Base-by-base conservation (phyloP, 2,113 vertebrate species). In the Probosciger aterrimus region DNA sequence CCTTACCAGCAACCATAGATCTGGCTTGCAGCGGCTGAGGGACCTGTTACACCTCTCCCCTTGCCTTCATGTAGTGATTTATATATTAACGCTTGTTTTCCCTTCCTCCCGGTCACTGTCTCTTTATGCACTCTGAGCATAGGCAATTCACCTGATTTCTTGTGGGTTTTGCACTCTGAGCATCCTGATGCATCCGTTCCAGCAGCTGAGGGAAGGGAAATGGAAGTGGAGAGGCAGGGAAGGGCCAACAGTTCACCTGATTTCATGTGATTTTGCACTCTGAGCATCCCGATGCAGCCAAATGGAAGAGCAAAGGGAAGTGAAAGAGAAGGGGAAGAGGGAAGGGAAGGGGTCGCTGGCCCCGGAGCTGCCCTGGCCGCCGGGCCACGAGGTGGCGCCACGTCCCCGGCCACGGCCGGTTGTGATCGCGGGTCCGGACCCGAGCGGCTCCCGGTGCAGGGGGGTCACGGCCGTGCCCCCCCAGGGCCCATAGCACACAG, bases 321-420 rank as follows among this genome's bases (percentile, higher is more conserved):
- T 14, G 55, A 33, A 57, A 59, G 18, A 20, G 53, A 14, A 57
- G 31, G 55, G 31, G 13, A 33, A 20, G 18, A 33, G 33, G 20
- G 4, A 59, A 3, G 33, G 22, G 44, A 11, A 12, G 53, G 27
- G 44, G 19, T 27, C 35, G 37, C 39, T 4, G 52, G 33, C 14
- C 30, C 46, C 25, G 53, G 33, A 63, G 28, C 62, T 3, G 55
- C 33, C 33, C 46, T 39, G 24, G n/a, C 13, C 14, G 6, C 78
- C 6, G 69, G 28, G 11, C 95, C 93, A 65, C 93, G 78, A 96
- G 93, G 91, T 87, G 95, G 95, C 95, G 74, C 92, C 93, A 78
- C 17, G 41, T 16, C 44, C 93, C 64, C 74, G 93, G 94, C 33
- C 92, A 67, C 82, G 5, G 20, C 31, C 33, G 8, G 1, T 23